Evolutionary conservation across 2,888 invertebrate genomes (phyloP), one percentile per base, ranked within the genome.

Genomic region (Cheilosia grossa): DNA sequence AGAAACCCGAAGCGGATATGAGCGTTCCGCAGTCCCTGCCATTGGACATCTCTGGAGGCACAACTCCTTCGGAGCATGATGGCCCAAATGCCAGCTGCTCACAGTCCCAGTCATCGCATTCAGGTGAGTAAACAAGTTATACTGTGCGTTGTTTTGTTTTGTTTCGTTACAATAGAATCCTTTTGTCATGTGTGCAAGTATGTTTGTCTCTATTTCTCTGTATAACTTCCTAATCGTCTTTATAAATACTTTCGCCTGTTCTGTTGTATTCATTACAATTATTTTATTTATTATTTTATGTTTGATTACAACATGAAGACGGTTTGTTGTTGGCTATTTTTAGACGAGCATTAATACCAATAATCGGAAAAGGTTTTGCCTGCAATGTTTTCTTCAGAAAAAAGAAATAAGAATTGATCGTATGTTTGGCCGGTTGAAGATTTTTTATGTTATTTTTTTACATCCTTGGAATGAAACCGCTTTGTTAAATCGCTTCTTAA

Each of bases 1-100:
- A 92, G 92, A 92, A 92, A 89, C 91, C 92, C 49, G 92, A 92
- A 89, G 90, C 90, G 67, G 92, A 92, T 88, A 90, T 92, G 79
- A 90, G 90, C 73, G 92, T 92, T 6, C 91, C 91, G 87, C 92
- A 92, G 87, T 88, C 91, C 77, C 91, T 92, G 89, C 92, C 92
- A 49, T 88, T 92, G 87, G 92, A 92, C 87, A 92, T 92, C 88
- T 91, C 92, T 54, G 92, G 92, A 56, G 90, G 91, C n/a, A 91
- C 91, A 72, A 91, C 92, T 78, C 91, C 92, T 74, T 91, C 92
- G 21, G 92, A 92, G 82, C 92, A 92, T 85, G 92, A 92, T 88
- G 90, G 91, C 51, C 91, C 92, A 15, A 90, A 91, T 87, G 88
- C 87, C 61, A 88, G 87, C 67, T 88, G 88, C 59, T 88, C 89